Evolutionary conservation across 2,113 vertebrate species (phyloP).

Genomic region (Astatotilapia flaviijosephi): DNA sequence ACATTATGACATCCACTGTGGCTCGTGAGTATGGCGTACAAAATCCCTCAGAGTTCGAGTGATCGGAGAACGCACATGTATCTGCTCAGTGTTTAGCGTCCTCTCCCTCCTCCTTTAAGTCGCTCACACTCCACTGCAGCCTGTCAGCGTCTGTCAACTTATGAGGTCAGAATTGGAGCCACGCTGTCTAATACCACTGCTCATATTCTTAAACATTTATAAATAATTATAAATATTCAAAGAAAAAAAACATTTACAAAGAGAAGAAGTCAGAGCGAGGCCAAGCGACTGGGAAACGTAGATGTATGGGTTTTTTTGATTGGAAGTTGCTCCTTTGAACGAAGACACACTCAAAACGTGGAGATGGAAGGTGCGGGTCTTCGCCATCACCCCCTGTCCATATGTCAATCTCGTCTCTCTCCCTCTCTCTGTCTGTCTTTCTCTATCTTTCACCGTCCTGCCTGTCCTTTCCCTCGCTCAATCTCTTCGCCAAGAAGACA

Average conservation of each 20-base stretch:
- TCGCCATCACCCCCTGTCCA: neutral
- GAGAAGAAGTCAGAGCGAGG: neutral
- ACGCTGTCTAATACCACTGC: neutral
- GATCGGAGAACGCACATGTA: slow-evolving; percentile 28
- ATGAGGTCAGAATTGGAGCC: slow-evolving; percentile 6
- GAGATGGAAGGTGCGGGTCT: neutral
- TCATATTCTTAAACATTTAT: neutral
- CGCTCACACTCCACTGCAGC: neutral
- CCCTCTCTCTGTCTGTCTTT: neutral
- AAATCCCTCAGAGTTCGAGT: slow-evolving; percentile 15
- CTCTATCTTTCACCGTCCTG: slow-evolving; percentile 6
- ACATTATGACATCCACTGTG: slow-evolving; percentile 2
- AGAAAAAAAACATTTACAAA: neutral
- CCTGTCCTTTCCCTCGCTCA: slow-evolving; percentile 10
- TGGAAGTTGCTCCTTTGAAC: slow-evolving; percentile 22
- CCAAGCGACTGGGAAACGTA: neutral
- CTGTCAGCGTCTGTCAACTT: slow-evolving; percentile 17
- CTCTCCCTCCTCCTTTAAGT: slow-evolving; percentile 29
- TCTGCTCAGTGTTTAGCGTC: slow-evolving; percentile 8
- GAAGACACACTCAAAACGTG: slow-evolving; percentile 3
- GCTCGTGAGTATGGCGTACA: neutral
- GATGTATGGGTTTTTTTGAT: neutral
- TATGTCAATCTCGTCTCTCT: slow-evolving; percentile 20
- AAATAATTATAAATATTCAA: neutral
- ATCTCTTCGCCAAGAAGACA: slow-evolving; percentile 43